phyloP scores from a whole-genome alignment of 2,113 vertebrate genomes.

The Egretta garzetta region DNA sequence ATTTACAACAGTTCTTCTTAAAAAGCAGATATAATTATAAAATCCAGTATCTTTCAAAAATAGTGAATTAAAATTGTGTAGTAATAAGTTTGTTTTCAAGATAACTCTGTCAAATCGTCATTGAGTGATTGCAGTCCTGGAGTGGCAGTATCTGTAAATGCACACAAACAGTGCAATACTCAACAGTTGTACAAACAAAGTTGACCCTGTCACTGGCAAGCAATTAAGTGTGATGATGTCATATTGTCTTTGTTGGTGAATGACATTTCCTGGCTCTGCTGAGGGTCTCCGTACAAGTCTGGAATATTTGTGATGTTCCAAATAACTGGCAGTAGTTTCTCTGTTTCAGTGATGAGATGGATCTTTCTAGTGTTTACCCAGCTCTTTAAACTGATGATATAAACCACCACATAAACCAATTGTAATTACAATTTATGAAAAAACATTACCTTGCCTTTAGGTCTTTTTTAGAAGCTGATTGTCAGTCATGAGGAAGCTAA shows the following conservation, averaged over 20 bases:
- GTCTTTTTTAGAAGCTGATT: not conserved
- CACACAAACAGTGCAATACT: not conserved
- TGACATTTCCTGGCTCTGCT: not conserved
- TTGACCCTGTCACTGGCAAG: not conserved
- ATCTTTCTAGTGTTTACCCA: not conserved
- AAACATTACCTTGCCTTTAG: not conserved
- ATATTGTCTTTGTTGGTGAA: not conserved
- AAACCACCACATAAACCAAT: not conserved
- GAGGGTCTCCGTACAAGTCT: not conserved
- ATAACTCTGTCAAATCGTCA: not conserved
- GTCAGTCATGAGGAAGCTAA: not conserved
- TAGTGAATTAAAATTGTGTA: not conserved
- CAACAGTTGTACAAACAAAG: slow-evolving; percentile 6
- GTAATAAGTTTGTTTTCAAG: not conserved
- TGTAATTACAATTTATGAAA: not conserved
- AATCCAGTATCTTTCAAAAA: not conserved
- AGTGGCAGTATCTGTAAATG: not conserved
- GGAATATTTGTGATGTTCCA: not conserved
- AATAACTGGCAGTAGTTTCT: not conserved
- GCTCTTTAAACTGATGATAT: not conserved
- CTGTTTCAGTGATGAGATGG: not conserved
- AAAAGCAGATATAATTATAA: not conserved
- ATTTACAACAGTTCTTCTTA: not conserved
- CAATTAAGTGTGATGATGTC: slow-evolving; percentile 14
- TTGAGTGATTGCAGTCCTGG: not conserved